phyloP scores from a whole-genome alignment of 2,888 invertebrate genomes.

The Beris chalybata region DNA sequence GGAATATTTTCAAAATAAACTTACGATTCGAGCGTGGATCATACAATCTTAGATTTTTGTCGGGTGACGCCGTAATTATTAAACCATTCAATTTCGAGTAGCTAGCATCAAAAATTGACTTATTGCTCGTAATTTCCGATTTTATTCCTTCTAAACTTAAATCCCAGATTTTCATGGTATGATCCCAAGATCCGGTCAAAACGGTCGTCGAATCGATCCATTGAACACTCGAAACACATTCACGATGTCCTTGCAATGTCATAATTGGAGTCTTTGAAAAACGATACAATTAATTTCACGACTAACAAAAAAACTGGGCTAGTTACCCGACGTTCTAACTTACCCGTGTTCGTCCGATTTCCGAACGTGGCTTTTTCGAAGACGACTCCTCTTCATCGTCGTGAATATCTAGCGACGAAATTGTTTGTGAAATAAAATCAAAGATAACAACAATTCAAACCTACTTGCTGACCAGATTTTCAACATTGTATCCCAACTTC shows the following conservation, averaged over 20 bases:
- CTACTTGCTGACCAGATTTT: constrained; percentile 87
- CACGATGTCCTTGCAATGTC: constrained; percentile 90
- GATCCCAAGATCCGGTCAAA: constrained; percentile 92
- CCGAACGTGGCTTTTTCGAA: constrained; percentile 64
- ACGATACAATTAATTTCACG: constrained; percentile 15
- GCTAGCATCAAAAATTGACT: constrained; percentile 85
- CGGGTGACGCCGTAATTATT: constrained; percentile 86
- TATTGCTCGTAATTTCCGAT: constrained; percentile 82
- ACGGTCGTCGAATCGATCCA: constrained; percentile 83
- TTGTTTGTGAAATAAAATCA: constrained; percentile 10
- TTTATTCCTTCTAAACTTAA: constrained; percentile 80
- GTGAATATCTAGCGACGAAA: constrained; percentile 56
- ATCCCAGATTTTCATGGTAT: constrained; percentile 94
- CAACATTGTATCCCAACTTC: constrained; percentile 89
- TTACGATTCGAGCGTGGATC: constrained; percentile 86
- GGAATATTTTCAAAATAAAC: constrained; percentile 32
- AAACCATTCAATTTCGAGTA: constrained; percentile 76
- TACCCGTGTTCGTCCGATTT: constrained; percentile 63
- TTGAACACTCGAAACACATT: constrained; percentile 80
- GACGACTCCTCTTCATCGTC: constrained; percentile 62
- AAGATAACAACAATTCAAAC: constrained; percentile 31
- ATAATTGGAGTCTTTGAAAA: constrained; percentile 71
- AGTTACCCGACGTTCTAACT: constrained; percentile 42
- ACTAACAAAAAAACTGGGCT: neutral
- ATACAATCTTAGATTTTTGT: constrained; percentile 86